Conservation (phyloP, 2,113 vertebrate species). For the Onychostruthus taczanowskii region DNA sequence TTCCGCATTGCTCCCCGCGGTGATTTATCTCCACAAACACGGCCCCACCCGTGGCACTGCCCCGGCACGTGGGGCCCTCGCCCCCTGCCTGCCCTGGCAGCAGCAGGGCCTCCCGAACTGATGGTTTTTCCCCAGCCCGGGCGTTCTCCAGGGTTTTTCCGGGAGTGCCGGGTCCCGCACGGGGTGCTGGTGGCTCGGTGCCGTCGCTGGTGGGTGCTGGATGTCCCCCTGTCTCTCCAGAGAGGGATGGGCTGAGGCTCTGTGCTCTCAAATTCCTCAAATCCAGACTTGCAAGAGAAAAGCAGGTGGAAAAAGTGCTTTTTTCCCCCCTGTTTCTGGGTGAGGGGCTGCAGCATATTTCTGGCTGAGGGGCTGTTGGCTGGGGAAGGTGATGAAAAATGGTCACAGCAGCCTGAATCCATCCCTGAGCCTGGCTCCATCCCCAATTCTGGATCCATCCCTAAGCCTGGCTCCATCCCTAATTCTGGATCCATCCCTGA, state of each 20-base stretch:
- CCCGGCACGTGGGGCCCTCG: background rate
- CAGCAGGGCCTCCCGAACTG: fast-evolving
- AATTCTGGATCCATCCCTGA: background rate
- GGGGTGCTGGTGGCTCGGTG: background rate
- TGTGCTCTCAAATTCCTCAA: background rate
- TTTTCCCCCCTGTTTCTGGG: fast-evolving
- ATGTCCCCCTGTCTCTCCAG: fast-evolving
- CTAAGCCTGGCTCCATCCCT: background rate
- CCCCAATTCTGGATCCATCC: background rate
- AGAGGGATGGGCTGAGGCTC: fast-evolving
- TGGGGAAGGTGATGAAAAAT: background rate
- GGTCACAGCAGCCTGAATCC: background rate
- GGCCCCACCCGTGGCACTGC: constrained; percentile 15
- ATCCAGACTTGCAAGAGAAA: fast-evolving
- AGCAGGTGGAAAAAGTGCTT: background rate
- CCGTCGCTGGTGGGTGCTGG: background rate
- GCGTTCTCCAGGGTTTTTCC: fast-evolving
- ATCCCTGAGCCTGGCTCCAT: fast-evolving
- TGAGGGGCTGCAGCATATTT: too few relatives aligned
- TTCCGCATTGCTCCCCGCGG: constrained; percentile 10
- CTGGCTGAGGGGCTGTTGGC: too few relatives aligned
- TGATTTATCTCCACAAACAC: background rate
- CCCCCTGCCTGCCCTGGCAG: background rate
- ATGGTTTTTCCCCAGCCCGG: background rate
- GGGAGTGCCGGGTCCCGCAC: fast-evolving